Evolutionary conservation across 2,888 invertebrate genomes (phyloP).

Genomic region (Leptopilina myrica): DNA sequence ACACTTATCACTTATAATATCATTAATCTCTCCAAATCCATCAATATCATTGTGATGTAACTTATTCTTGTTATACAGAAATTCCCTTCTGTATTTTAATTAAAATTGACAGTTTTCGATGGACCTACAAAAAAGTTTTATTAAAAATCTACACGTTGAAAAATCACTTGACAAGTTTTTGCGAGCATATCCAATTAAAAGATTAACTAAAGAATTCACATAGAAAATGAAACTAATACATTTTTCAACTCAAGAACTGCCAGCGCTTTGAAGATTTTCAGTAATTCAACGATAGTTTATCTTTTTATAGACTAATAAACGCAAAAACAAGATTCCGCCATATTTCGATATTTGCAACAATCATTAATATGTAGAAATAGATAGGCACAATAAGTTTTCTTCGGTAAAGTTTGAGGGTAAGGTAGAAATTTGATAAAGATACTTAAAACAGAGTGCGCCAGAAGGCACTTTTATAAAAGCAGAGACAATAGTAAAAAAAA

Average conservation of each 20-base stretch:
- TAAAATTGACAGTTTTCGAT: not conserved
- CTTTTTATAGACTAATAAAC: conserved; percentile 57
- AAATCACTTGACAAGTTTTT: conserved; percentile 2
- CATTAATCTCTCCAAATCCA: not conserved
- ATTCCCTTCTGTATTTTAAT: conserved; percentile 1
- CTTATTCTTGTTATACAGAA: not conserved
- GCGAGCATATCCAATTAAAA: not conserved
- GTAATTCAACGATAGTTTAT: conserved; percentile 45
- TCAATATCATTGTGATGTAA: not conserved
- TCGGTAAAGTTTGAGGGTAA: too few species aligned
- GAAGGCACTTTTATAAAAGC: too few species aligned
- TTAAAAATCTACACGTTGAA: not conserved
- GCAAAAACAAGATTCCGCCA: conserved; percentile 72
- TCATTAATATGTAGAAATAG: not conserved
- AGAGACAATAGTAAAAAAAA: too few species aligned
- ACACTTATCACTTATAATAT: conserved; percentile 12
- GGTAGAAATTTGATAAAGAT: too few species aligned
- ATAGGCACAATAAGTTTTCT: too few species aligned
- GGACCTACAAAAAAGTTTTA: not conserved
- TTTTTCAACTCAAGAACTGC: not conserved
- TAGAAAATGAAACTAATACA: not conserved
- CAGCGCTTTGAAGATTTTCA: conserved; percentile 27
- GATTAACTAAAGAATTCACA: not conserved
- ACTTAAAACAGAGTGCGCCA: too few species aligned
- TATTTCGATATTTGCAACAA: conserved; percentile 61